Evolutionary conservation across 2,113 vertebrate species (phyloP).

Genomic region (Orcinus orca): DNA sequence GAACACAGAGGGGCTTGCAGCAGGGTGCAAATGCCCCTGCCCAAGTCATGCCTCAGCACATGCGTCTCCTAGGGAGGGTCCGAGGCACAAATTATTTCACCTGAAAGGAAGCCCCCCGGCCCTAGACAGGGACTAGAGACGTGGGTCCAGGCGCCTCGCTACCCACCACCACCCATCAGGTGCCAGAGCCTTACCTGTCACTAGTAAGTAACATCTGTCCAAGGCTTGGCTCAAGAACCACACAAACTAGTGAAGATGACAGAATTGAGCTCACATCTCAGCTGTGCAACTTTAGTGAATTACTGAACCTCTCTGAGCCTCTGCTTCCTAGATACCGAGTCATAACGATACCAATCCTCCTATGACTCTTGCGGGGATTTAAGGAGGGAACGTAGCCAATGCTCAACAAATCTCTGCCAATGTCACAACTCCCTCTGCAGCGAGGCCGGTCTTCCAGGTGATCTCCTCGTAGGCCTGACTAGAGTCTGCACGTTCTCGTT

Average conservation of each 20-base stretch:
- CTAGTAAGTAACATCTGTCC: neutral
- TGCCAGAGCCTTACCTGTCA: neutral
- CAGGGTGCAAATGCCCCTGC: neutral
- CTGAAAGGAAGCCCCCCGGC: neutral
- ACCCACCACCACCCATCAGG: too few species aligned
- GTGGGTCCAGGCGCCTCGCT: rapidly evolving
- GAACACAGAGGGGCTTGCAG: rapidly evolving
- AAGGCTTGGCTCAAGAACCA: neutral
- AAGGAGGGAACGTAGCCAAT: neutral
- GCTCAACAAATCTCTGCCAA: neutral
- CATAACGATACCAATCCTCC: neutral
- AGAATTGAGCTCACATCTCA: neutral
- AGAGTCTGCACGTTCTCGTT: rapidly evolving
- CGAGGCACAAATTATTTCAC: neutral
- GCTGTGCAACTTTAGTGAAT: neutral
- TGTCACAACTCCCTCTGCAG: neutral
- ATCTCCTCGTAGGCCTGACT: neutral
- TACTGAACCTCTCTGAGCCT: neutral
- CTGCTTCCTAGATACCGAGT: too few species aligned
- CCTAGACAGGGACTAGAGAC: too few species aligned
- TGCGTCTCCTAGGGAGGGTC: neutral
- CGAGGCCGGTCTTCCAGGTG: neutral
- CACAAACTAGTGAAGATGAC: neutral
- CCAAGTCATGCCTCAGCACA: neutral
- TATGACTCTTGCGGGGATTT: neutral